Conservation (phyloP, 1,140 invertebrate species). For the Drosophila truncata region DNA sequence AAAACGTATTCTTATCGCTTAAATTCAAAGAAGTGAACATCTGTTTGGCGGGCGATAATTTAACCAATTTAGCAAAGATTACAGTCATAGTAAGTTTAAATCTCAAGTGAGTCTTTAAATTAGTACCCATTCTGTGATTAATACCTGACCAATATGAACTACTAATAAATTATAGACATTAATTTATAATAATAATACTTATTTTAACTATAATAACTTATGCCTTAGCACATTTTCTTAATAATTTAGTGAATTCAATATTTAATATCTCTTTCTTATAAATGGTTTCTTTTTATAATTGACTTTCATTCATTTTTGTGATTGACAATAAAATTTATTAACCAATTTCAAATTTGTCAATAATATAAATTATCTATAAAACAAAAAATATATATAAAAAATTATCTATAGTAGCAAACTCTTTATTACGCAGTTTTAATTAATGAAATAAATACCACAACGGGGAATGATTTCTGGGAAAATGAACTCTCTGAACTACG, state of each 20-base stretch:
- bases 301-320: slow-evolving; percentile 3
- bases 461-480: not conserved
- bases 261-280: not conserved
- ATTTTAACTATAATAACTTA: not conserved
- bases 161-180: not conserved
- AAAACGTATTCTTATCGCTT: not conserved
- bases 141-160: not conserved
- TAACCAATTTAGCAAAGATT: not conserved
- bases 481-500: not conserved
- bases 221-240: not conserved
- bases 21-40: not conserved
- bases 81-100: not conserved
- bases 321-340: slow-evolving; percentile 15
- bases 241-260: not conserved
- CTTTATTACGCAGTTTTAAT: slow-evolving; percentile 49
- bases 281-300: not conserved
- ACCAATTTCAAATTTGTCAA: slow-evolving; percentile 18
- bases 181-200: not conserved
- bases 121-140: no score
- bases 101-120: not conserved
- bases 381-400: not conserved
- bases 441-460: not conserved
- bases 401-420: slow-evolving; percentile 6
- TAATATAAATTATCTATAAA: slow-evolving; percentile 14
- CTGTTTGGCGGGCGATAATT: not conserved